Conservation (phyloP, 2,797 vertebrate species). For the Hemibagrus guttatus region DNA sequence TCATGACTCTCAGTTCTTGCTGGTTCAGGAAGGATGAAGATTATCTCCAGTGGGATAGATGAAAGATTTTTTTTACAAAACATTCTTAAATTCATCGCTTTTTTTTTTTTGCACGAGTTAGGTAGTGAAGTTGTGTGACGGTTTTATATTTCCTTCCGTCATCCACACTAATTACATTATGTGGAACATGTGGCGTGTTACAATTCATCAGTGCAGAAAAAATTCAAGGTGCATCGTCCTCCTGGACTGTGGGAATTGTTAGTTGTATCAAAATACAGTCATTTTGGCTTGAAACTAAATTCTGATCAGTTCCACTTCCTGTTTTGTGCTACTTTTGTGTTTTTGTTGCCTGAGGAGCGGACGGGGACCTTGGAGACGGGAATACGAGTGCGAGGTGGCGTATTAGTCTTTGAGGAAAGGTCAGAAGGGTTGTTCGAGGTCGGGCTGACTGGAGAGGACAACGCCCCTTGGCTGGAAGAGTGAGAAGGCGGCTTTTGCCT, state of each 20-base stretch:
- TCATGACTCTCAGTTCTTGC: constrained; percentile 23
- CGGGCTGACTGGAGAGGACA: constrained; percentile 75
- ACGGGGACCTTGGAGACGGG: constrained; percentile 95
- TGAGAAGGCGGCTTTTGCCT: constrained; percentile 84
- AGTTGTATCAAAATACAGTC: constrained; percentile 19
- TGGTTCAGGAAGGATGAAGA: constrained; percentile 32
- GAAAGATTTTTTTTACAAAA: constrained; percentile 38
- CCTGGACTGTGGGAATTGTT: constrained; percentile 26
- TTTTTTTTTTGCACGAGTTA: constrained; percentile 6
- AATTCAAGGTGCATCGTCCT: constrained; percentile 37
- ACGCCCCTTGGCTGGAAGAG: constrained; percentile 81
- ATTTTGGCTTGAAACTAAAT: constrained; percentile 53
- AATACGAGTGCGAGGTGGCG: constrained; percentile 89
- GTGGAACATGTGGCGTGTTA: constrained; percentile 44
- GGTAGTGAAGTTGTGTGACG: constrained; percentile 16
- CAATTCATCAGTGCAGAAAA: constrained; percentile 37
- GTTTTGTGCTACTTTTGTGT: constrained; percentile 75
- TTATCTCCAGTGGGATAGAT: constrained; percentile 10
- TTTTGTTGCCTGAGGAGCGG: constrained; percentile 86
- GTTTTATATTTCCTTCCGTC: constrained; percentile 36
- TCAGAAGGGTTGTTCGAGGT: constrained; percentile 67
- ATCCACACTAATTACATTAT: constrained; percentile 33
- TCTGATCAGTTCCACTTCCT: constrained; percentile 80
- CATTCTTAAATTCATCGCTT: constrained; percentile 43
- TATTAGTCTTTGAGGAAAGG: constrained; percentile 80